A percentile compares a stretch with the other conserved stretches of the same genome.
Evolutionary conservation across 1,140 invertebrate species (phyloP).

Genomic region (Ceratosolen fusciceps): DNA sequence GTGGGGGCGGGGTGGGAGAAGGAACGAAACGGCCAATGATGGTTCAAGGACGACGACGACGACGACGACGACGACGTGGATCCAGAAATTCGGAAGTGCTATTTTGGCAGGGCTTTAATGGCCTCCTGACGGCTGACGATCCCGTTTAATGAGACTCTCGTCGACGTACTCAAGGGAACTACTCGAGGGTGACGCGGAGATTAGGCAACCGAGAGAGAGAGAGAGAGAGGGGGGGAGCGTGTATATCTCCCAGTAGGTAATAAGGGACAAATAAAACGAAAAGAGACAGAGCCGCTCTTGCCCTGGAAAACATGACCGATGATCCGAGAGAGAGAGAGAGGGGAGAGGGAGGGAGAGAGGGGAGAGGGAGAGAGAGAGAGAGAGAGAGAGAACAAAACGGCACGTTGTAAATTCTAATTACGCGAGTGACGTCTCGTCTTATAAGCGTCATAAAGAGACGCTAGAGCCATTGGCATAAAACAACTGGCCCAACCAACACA

Average conservation of each 20-base stretch:
- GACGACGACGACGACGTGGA: not conserved
- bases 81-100: not conserved
- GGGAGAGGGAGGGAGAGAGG: not conserved
- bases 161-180: no score
- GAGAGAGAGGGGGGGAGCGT: not conserved
- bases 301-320: not conserved
- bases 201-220: not conserved
- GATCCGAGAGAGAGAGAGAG: not conserved
- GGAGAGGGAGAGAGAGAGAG: not conserved
- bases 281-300: not conserved
- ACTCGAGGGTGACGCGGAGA: no score
- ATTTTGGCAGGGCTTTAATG: not conserved
- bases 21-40: not conserved
- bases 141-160: not conserved
- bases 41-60: not conserved
- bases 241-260: no score
- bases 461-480: slow-evolving; percentile 9
- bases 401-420: slow-evolving; percentile 34
- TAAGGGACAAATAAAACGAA: no score
- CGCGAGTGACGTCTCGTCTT: slow-evolving; percentile 20
- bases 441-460: not conserved
- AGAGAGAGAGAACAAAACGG: not conserved
- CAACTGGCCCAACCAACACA: not conserved
- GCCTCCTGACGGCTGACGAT: not conserved
- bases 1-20: no score